Evolutionary conservation across 2,797 vertebrate species (phyloP), one percentile per base, ranked within the genome.

Genomic region (Chloroceryle inda): DNA sequence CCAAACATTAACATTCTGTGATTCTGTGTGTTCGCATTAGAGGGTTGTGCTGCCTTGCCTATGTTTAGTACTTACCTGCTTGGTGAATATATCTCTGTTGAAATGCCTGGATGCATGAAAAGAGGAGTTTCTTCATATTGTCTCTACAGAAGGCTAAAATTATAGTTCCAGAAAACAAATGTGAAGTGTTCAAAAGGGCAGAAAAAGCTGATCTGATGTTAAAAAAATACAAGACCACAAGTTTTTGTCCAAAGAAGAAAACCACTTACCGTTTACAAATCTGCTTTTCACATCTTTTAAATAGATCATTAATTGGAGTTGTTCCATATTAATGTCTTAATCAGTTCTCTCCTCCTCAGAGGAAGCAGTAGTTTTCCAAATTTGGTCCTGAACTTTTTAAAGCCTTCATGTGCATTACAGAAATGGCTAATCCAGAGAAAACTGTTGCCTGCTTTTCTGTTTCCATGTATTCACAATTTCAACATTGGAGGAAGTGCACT

Each of bases 371-470:
- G 31, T 66, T 52, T 79, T 67, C 53, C 49, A 44, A 8, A 37
- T 91, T 91, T 75, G 47, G 19, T 90, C 61, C 55, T 92, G 61
- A 85, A 33, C 75, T 80, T 95, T 88, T 67, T 38, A 73, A 84
- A 74, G 61, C 64, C 42, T 91, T 88, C 29, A 27, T n/a, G 26
- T 83, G 71, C 55, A 35, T 90, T 71, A 31, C 16, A 85, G 86
- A 95, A 94, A 77, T n/a, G 21, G 76, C 69, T 89, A 94, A 69
- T 81, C 69, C 74, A 15, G 66, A 68, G 75, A 85, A 95, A 96
- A 82, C 69, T 19, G 40, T 73, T 67, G 27, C 20, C 61, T 95
- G 22, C 38, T 80, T 85, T 95, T 85, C 78, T 86, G n/a, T 90
- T 94, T 94, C 69, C 63, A 22, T 74, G 52, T 85, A 64, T 83